These are phyloP conservation scores for Scomber scombrus DNA, from an alignment of 2,113 vertebrate genomes.

Conservation along the genomic window DNA sequence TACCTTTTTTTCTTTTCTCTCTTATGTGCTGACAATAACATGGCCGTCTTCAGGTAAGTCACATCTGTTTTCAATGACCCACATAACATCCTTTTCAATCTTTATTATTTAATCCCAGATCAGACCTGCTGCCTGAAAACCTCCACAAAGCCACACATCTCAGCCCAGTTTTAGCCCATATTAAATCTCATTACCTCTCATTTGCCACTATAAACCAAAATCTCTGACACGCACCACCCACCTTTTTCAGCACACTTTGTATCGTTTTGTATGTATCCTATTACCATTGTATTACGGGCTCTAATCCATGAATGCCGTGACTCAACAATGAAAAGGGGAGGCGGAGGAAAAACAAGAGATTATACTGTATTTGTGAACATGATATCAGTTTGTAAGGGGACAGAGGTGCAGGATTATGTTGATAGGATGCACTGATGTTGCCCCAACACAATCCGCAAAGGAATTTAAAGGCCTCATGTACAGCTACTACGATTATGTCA, in stretches of 20 bases:
- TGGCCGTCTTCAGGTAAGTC: conserved; percentile 68
- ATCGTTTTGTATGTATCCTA: conserved; percentile 12
- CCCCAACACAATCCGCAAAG: conserved; percentile 22
- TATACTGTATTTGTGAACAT: conserved; percentile 17
- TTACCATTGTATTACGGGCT: conserved; percentile 32
- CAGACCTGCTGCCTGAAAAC: conserved; percentile 30
- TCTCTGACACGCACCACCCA: conserved; percentile 10
- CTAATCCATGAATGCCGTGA: conserved; percentile 28
- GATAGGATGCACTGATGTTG: conserved; percentile 44
- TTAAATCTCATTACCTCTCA: conserved; percentile 41
- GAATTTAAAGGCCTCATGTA: not conserved
- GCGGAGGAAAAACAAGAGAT: conserved; percentile 20
- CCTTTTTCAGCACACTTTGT: not conserved
- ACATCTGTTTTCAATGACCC: conserved; percentile 13
- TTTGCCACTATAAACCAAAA: conserved; percentile 33
- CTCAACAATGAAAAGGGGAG: not conserved
- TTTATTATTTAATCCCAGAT: conserved; percentile 50
- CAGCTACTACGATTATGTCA: not conserved
- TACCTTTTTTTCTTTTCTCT: conserved; percentile 41
- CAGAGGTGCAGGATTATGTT: conserved; percentile 31
- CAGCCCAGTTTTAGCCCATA: conserved; percentile 24
- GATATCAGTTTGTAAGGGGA: conserved; percentile 38
- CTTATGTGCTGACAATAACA: conserved; percentile 55
- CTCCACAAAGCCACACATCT: conserved; percentile 24
- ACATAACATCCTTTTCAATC: conserved; percentile 14